Base-by-base conservation (phyloP, 2,888 invertebrate species). In the Erebia palarica region DNA sequence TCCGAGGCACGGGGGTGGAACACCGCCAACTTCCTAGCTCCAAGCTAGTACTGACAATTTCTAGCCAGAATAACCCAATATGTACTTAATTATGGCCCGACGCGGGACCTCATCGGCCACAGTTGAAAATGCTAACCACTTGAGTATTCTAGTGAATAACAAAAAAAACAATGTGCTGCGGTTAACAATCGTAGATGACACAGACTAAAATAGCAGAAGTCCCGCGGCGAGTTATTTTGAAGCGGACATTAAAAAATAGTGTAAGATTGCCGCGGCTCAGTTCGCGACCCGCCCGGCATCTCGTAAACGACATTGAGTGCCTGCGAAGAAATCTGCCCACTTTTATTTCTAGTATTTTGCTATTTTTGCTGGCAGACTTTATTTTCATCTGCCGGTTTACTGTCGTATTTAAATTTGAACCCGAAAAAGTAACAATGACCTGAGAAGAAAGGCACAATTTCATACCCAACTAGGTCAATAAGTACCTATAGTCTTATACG, bases 261-360 rank as follows among this genome's bases (percentile, higher is more conserved):
- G 86, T 85, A 86, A 82, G 79, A 74, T 71, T 85, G 88, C 87
- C 88, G 85, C 79, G 82, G 84, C 86, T 82, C 8, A 16, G 59
- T n/a, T 16, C 16, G 83, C 81, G 71, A 71, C 61, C 74, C 53
- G 65, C 27, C 47, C 47, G 70, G 27, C 44, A 47, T 64, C 68
- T 65, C 65, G 61, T 58, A 73, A 77, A 77, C 76, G 75, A 75
- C 75, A 75, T 75, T 70, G 69, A 71, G 72, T 51, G 44, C 64
- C 66, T 69, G 60, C 18, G 65, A 65, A 53, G 44, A 61, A 65
- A 61, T 65, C 58, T 21, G 67, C 64, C 63, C 63, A 67, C 65
- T 67, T 71, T 55, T 71, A 59, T 65, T 55, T 58, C 36, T 63
- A 51, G 14, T 11, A 27, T 64, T 64, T 64, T 18, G 27, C 64